Evolutionary conservation across 2,888 invertebrate species (phyloP).

Genomic region (Serripes groenlandicus): DNA sequence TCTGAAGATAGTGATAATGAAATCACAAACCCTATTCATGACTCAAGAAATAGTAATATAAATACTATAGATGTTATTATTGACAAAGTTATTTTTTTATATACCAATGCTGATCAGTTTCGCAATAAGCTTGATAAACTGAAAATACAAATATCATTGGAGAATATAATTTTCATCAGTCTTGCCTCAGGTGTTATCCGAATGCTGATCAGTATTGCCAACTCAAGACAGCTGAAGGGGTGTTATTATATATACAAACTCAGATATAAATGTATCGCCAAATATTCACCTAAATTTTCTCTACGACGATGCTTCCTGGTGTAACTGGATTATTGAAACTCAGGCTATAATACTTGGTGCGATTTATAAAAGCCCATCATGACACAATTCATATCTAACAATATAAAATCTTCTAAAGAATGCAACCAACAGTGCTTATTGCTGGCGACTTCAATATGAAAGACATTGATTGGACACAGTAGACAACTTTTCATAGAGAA

Average conservation of each 20-base stretch:
- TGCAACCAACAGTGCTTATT: slow-evolving; percentile 14
- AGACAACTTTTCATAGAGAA: slow-evolving; percentile 20
- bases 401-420: neutral
- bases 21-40: neutral
- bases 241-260: slow-evolving; percentile 36
- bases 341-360: neutral
- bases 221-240: slow-evolving; percentile 28
- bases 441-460: slow-evolving; percentile 40
- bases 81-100: slow-evolving; percentile 23
- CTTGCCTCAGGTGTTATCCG: slow-evolving; percentile 28
- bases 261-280: slow-evolving; percentile 26
- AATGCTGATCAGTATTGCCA: slow-evolving; percentile 31
- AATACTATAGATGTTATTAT: slow-evolving; percentile 1
- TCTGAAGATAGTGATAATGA: neutral
- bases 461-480: slow-evolving; percentile 32
- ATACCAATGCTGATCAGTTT: slow-evolving; percentile 40
- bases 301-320: slow-evolving; percentile 25
- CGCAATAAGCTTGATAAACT: slow-evolving; percentile 38
- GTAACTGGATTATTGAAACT: slow-evolving; percentile 11
- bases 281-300: slow-evolving; percentile 2
- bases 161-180: slow-evolving; percentile 24
- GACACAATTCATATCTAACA: neutral
- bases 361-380: slow-evolving; percentile 13
- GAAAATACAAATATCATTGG: slow-evolving; percentile 22
- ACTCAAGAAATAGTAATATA: neutral